Conservation (phyloP, 2,888 invertebrate genomes). For the Hypena proboscidalis region DNA sequence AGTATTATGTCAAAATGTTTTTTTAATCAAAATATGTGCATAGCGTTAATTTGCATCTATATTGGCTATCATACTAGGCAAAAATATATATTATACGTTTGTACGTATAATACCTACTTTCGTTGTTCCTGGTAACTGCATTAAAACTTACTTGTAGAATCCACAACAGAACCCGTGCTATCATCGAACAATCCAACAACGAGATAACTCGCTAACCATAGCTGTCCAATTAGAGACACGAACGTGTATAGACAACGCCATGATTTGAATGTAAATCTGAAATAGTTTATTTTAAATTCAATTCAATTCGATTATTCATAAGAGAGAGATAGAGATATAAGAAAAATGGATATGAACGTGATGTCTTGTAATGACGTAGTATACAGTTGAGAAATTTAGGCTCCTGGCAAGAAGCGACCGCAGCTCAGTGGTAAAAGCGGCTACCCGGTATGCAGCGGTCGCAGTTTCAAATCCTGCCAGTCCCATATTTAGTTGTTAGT, state of each 20-base stretch:
- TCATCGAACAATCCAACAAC: slow-evolving; percentile 48
- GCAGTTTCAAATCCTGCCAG: no score
- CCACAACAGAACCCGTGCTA: slow-evolving; percentile 42
- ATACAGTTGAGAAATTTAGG: no score
- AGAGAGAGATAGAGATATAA: neutral
- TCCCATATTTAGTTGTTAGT: neutral
- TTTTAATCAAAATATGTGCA: no score
- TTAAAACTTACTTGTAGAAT: slow-evolving; percentile 54
- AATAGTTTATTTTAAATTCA: slow-evolving; percentile 11
- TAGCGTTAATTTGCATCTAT: no score
- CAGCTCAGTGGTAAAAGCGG: no score
- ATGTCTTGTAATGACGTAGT: no score
- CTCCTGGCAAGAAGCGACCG: no score
- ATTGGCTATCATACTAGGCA: no score
- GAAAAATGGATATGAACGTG: neutral
- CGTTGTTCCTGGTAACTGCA: neutral
- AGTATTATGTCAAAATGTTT: no score
- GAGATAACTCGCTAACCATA: slow-evolving; percentile 39
- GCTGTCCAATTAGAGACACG: slow-evolving; percentile 50
- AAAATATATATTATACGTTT: neutral
- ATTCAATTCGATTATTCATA: neutral
- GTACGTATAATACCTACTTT: neutral
- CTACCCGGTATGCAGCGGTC: no score
- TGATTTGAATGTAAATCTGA: slow-evolving; percentile 59
- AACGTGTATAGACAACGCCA: slow-evolving; percentile 54